Conservation (phyloP, 2,888 invertebrate species). For the Drosophila recens region DNA sequence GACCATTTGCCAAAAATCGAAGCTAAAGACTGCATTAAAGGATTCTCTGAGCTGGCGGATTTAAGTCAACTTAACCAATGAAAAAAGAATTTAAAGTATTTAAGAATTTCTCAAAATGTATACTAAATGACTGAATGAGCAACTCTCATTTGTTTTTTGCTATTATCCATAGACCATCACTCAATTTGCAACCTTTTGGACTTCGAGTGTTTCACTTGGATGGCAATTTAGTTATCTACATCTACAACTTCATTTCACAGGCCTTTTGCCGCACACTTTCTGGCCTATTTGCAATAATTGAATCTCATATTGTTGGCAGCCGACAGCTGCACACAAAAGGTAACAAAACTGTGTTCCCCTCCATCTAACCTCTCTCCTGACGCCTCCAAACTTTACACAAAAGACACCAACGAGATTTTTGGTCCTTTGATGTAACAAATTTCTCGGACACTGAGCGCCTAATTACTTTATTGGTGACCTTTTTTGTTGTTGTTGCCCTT, state of each 20-base stretch:
- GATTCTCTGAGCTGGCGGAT: background rate
- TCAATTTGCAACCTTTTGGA: constrained; percentile 52
- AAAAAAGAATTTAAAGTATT: background rate
- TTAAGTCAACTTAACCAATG: background rate
- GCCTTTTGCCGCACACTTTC: constrained; percentile 50
- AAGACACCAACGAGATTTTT: constrained; percentile 39
- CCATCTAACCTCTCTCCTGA: background rate
- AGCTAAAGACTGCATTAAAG: constrained; percentile 10
- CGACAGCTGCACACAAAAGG: constrained; percentile 55
- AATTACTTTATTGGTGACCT: constrained; percentile 81
- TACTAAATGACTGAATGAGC: constrained; percentile 2
- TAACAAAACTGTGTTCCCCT: constrained; percentile 44
- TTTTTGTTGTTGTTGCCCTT: constrained; percentile 40
- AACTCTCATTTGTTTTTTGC: constrained; percentile 29
- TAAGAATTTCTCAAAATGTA: background rate
- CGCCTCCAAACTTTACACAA: constrained; percentile 48
- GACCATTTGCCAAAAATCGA: constrained; percentile 17
- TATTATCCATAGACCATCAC: constrained; percentile 45
- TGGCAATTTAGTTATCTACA: constrained; percentile 62
- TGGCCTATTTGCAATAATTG: constrained; percentile 66
- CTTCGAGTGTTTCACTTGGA: constrained; percentile 61
- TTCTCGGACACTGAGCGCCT: constrained; percentile 80
- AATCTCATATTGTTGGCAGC: constrained; percentile 61
- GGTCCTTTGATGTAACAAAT: constrained; percentile 78
- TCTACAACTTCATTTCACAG: constrained; percentile 47